Base-by-base conservation (phyloP, 2,888 invertebrate genomes). In the Meloe dianella region DNA sequence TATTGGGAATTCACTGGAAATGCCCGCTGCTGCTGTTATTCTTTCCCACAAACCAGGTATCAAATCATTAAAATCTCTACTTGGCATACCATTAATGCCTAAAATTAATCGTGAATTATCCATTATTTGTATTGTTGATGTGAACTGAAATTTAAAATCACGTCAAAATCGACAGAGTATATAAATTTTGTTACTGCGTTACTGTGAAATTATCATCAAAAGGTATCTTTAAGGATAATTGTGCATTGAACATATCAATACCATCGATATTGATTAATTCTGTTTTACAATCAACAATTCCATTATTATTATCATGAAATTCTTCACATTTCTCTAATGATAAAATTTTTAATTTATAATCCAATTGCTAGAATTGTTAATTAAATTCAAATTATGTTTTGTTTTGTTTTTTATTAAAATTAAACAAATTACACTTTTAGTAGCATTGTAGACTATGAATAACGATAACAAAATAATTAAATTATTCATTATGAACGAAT, bases 41-140 rank as follows among this genome's bases (percentile, higher is more conserved):
- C 63, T 70, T 54, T 61, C 65, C 70, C 70, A 70, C n/a, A 67
- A 12, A 1, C 63, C 63, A 0, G 67, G 70, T 6, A 67, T 32
- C 27, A 32, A 57, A 32, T 30, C 6, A 12, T 24, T 10, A 20
- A 62, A 27, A 30, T 62, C 56, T 56, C 2, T 20, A 56, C 62
- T 54, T 2, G 51, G 29, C 5, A 10, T 27, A 17, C 61, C 61
- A 7, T 27, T 6, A 9, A 61, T 24, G 0, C 8, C 0, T 8
- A 41, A 14, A 24, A 32, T 32, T 12, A n/a, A 17, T 17, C 24
- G 22, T 22, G 14, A 5, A n/a, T 57, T 30, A 27, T 58, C 14
- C 6, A 30, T 20, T 9, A 32, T 9, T n/a, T 30, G 22, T 59
- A 59, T 1, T 1, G 9, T 6, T 22, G 10, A n/a, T n/a, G 17